phyloP scores from a whole-genome alignment of 2,113 vertebrate species.

The Uria aalge region DNA sequence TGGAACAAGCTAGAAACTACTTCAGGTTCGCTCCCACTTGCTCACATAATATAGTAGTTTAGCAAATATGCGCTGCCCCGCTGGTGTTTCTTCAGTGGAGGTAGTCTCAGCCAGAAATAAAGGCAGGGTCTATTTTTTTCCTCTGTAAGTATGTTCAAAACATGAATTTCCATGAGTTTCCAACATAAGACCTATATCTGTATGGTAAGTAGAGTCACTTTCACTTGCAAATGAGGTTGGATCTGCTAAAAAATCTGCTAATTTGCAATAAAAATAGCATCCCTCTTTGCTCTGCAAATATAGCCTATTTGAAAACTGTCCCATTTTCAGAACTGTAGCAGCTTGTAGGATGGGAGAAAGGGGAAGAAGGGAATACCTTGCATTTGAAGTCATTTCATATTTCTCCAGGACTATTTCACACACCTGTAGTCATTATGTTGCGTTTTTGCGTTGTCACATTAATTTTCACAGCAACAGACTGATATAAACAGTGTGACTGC shows the following conservation, averaged over 20 bases:
- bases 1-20: not conserved
- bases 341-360: constrained; percentile 51
- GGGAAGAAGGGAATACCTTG: constrained; percentile 59
- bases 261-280: constrained; percentile 69
- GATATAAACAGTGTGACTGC: constrained; percentile 18
- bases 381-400: constrained; percentile 14
- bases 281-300: constrained; percentile 66
- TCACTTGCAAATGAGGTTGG: constrained; percentile 68
- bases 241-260: constrained; percentile 67
- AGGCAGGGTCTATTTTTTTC: constrained; percentile 62
- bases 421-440: constrained; percentile 52
- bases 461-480: constrained; percentile 55
- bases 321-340: constrained; percentile 64
- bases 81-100: constrained; percentile 35
- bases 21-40: not conserved
- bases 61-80: constrained; percentile 6
- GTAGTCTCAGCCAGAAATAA: constrained; percentile 54
- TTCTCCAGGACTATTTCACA: constrained; percentile 43
- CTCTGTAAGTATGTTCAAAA: constrained; percentile 60
- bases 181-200: constrained; percentile 68
- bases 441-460: constrained; percentile 40
- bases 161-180: constrained; percentile 69
- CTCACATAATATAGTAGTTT: not conserved
- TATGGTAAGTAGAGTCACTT: constrained; percentile 68
- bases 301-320: constrained; percentile 66